Percentiles rank a stretch among this genome's conserved stretches.
Conservation (phyloP, 2,797 vertebrate species). For the Mormyrops attenuatus region DNA sequence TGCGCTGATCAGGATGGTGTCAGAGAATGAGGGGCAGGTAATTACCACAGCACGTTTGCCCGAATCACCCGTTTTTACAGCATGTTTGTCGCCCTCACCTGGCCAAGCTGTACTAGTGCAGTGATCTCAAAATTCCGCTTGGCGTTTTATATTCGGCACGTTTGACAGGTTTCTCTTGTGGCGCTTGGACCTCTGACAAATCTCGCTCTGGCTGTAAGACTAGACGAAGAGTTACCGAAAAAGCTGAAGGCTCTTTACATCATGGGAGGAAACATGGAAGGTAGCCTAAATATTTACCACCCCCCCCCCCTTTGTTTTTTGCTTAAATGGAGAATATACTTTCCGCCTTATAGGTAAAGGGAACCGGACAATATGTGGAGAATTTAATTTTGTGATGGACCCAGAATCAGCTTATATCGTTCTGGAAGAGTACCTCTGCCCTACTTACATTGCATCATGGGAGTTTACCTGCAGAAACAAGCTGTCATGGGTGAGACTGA, state of each 20-base stretch:
- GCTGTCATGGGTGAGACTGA: conserved; percentile 60
- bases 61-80: not conserved
- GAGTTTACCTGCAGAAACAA: conserved; percentile 60
- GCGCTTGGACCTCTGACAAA: conserved; percentile 69
- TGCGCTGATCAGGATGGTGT: conserved; percentile 60
- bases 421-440: conserved; percentile 63
- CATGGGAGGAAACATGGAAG: conserved; percentile 75
- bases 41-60: not conserved
- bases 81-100: not conserved
- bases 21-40: conserved; percentile 60
- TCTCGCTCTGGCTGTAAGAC: conserved; percentile 60
- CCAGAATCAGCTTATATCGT: conserved; percentile 68
- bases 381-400: conserved; percentile 69
- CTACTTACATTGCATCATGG: conserved; percentile 59
- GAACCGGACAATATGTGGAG: conserved; percentile 58
- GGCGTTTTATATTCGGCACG: not conserved
- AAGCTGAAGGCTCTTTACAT: conserved; percentile 66
- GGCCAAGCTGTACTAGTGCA: not conserved
- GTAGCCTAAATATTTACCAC: conserved; percentile 36
- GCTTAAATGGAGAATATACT: not conserved
- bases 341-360: conserved; percentile 55
- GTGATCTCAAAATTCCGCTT: not conserved
- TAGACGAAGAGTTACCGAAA: conserved; percentile 61
- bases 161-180: conserved; percentile 61
- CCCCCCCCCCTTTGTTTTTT: not conserved